phyloP scores from a whole-genome alignment of 2,113 vertebrate species.

The Eolophus roseicapilla region DNA sequence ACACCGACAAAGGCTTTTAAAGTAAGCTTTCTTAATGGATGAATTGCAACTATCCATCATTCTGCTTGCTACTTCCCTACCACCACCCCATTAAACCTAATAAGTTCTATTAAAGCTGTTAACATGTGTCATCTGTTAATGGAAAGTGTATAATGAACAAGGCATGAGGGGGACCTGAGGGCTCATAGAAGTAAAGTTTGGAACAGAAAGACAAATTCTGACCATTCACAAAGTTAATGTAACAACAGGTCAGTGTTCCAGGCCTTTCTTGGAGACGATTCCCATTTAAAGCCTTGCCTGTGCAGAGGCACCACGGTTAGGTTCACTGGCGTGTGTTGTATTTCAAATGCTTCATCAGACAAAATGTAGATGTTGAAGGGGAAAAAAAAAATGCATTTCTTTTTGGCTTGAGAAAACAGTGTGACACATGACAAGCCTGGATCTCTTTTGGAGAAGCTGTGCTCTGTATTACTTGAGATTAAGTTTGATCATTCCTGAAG shows the following conservation, averaged over 20 bases:
- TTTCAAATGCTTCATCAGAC: not conserved
- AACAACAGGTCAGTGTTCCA: not conserved
- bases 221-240: not conserved
- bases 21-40: conserved; percentile 62
- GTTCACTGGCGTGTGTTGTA: accelerated
- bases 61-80: conserved; percentile 16
- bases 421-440: conserved; percentile 23
- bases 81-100: conserved; percentile 41
- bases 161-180: conserved; percentile 23
- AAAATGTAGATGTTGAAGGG: not conserved
- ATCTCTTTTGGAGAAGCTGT: not conserved
- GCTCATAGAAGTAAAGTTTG: not conserved
- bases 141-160: conserved; percentile 44
- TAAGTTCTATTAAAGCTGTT: conserved; percentile 53
- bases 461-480: conserved; percentile 17
- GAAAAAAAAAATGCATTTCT: not conserved
- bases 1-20: conserved; percentile 35
- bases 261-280: not conserved
- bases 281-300: not conserved
- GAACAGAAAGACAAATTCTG: not conserved
- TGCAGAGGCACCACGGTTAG: not conserved
- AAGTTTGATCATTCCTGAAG: conserved; percentile 44
- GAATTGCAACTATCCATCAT: conserved; percentile 68
- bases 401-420: conserved; percentile 28
- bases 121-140: conserved; percentile 60